A percentile compares a stretch with the other conserved stretches of the same genome.
Conservation (phyloP, 1,140 invertebrate species). For the Meloidogyne exigua region DNA sequence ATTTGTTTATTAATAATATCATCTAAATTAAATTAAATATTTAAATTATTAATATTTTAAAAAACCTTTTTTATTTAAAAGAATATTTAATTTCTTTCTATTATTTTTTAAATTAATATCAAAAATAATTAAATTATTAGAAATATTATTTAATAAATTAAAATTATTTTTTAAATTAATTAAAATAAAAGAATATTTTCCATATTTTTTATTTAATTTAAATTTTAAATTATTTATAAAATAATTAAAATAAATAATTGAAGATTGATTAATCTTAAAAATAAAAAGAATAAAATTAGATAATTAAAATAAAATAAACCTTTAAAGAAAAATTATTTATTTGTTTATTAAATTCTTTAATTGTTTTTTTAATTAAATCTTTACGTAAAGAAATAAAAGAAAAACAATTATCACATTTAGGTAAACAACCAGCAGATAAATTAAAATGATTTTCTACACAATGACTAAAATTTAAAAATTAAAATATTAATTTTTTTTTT, state of each 20-base stretch:
- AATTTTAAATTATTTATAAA: not conserved
- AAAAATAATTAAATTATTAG: not conserved
- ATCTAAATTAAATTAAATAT: too few species aligned
- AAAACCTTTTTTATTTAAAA: not conserved
- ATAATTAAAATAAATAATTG: not conserved
- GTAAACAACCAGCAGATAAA: conserved; percentile 39
- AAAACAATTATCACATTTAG: conserved; percentile 50
- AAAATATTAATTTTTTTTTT: not conserved
- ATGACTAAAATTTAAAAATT: conserved; percentile 66
- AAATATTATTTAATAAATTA: not conserved
- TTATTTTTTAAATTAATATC: not conserved
- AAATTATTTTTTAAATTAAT: not conserved
- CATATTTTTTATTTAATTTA: not conserved
- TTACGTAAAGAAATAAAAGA: conserved; percentile 36
- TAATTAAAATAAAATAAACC: conserved; percentile 32
- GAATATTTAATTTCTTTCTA: not conserved
- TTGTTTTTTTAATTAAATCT: conserved; percentile 35
- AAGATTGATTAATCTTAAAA: not conserved
- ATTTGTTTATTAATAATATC: too few species aligned
- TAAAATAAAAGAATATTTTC: not conserved
- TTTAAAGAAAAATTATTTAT: conserved; percentile 50
- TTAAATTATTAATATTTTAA: not conserved
- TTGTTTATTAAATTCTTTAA: conserved; percentile 39
- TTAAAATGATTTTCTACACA: conserved; percentile 70
- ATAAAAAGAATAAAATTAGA: not conserved